phyloP scores from a whole-genome alignment of 2,797 vertebrate genomes.

The Megaceryle alcyon region DNA sequence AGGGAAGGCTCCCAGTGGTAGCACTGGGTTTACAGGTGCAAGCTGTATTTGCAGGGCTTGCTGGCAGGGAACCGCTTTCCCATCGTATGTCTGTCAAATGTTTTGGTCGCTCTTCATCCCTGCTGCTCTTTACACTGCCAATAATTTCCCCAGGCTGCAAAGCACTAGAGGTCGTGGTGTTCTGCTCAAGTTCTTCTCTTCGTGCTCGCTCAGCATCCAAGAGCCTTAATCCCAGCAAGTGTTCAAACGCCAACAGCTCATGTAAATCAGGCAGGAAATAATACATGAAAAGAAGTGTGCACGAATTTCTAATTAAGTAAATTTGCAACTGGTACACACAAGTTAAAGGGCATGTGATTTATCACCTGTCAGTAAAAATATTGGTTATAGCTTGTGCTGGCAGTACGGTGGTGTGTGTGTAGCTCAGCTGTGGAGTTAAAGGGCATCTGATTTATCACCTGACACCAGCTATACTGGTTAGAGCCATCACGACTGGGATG shows the following conservation, averaged over 20 bases:
- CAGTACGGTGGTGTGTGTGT: not conserved
- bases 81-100: not conserved
- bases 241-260: slow-evolving; percentile 16
- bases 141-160: not conserved
- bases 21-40: not conserved
- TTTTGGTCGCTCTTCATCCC: not conserved
- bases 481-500: not conserved
- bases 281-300: slow-evolving; percentile 33
- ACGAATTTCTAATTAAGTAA: slow-evolving; percentile 69
- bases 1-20: not conserved
- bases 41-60: rapidly evolving
- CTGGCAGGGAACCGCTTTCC: not conserved
- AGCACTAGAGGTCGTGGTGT: slow-evolving; percentile 51
- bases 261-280: slow-evolving; percentile 62
- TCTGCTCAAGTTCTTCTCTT: not conserved
- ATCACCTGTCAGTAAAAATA: slow-evolving; percentile 62
- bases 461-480: slow-evolving; percentile 29
- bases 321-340: slow-evolving; percentile 58
- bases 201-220: not conserved
- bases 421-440: slow-evolving; percentile 51
- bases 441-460: slow-evolving; percentile 62
- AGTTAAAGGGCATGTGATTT: slow-evolving; percentile 74
- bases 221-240: slow-evolving; percentile 19
- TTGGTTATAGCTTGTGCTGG: slow-evolving; percentile 23
- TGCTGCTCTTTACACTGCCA: not conserved